A percentile compares a stretch with the other conserved stretches of the same genome.
Conservation (phyloP, 2,797 vertebrate species). For the Orestias chungarensis region DNA sequence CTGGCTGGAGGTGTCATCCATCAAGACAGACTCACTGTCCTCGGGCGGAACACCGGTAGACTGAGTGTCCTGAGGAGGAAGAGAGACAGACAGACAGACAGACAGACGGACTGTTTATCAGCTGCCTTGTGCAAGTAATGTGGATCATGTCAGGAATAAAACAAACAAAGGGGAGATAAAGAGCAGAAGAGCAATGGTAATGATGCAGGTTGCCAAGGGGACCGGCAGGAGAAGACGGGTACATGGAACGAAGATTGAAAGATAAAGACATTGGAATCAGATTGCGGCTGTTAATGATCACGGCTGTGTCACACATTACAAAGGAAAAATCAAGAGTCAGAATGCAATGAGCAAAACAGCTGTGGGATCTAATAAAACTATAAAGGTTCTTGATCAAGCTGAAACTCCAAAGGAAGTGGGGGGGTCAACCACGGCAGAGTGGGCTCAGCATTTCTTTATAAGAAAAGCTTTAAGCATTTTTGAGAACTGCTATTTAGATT, state of each 20-base stretch:
- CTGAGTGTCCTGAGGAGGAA: conserved; percentile 71
- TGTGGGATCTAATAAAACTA: conserved; percentile 18
- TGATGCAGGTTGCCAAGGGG: conserved; percentile 78
- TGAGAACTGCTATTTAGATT: too few species aligned
- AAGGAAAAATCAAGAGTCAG: conserved; percentile 19
- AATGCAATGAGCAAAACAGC: not conserved
- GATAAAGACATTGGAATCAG: conserved; percentile 70
- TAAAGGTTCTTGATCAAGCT: conserved; percentile 32
- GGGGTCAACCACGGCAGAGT: not conserved
- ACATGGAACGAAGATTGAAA: conserved; percentile 65
- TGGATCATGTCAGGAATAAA: conserved; percentile 43
- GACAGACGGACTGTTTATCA: conserved; percentile 41
- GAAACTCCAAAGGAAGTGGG: not conserved
- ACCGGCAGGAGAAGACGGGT: conserved; percentile 60
- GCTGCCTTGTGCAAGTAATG: conserved; percentile 36
- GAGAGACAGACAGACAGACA: conserved; percentile 28
- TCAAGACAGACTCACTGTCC: conserved; percentile 73
- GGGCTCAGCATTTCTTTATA: not conserved
- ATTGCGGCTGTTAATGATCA: conserved; percentile 60
- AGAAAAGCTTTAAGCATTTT: not conserved
- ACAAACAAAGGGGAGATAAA: conserved; percentile 49
- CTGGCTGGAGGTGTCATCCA: conserved; percentile 82
- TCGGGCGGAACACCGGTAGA: conserved; percentile 73
- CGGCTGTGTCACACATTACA: conserved; percentile 31
- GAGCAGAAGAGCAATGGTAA: conserved; percentile 52